These are phyloP conservation scores for Leuciscus waleckii DNA, from an alignment of 2,797 vertebrate genomes.

Conservation along the genomic window DNA sequence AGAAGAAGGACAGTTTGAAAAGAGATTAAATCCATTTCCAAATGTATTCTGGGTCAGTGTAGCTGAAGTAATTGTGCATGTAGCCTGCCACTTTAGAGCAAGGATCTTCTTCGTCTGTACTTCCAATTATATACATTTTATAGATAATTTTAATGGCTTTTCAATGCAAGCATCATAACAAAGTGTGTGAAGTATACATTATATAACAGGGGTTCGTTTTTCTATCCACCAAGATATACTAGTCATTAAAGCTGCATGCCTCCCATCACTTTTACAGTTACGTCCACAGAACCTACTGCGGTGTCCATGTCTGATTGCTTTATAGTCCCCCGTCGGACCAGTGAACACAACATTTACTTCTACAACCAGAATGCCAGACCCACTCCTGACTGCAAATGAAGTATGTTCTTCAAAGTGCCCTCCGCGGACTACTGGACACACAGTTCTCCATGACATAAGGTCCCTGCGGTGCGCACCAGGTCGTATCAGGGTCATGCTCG, in stretches of 20 bases:
- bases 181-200: background rate
- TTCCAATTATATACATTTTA: background rate
- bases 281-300: background rate
- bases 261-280: constrained; percentile 20
- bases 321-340: constrained; percentile 60
- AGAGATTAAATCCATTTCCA: background rate
- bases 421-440: constrained; percentile 37
- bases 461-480: constrained; percentile 16
- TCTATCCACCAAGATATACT: background rate
- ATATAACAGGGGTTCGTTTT: background rate
- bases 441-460: constrained; percentile 47
- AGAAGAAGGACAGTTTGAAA: background rate
- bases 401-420: constrained; percentile 42
- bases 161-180: background rate
- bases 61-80: background rate
- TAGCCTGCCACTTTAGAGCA: background rate
- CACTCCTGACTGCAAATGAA: constrained; percentile 46
- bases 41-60: background rate
- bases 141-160: background rate
- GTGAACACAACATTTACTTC: constrained; percentile 62
- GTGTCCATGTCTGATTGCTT: constrained; percentile 18
- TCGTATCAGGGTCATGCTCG: constrained; percentile 49
- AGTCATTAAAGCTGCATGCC: background rate
- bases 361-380: constrained; percentile 46
- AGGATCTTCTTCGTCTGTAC: background rate